Base-by-base conservation (phyloP, 92 coral and sea anemone genomes). In the Chrysogorgia sp. region DNA sequence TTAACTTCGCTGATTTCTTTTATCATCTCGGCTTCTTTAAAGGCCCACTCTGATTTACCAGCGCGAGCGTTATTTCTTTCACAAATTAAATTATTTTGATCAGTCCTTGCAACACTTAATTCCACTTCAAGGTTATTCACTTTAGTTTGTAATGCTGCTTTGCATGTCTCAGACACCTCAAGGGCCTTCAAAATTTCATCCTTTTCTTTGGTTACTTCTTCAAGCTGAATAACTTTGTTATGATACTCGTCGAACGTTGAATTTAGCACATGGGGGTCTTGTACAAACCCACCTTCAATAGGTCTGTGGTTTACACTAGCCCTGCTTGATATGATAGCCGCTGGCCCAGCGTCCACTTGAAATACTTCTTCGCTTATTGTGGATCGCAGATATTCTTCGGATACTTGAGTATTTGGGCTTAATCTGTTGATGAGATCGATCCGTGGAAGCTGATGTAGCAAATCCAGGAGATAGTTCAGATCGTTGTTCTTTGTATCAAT, bases 1-100 rank as follows among this genome's bases (percentile, higher is more conserved):
- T 72, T 72, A 31, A 72, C 30, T 26, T 72, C 79, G 34, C 52
- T 72, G 0, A 72, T 25, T 52, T 72, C 79, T 20, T 34, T 56
- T 19, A 13, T 32, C 29, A 43, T 4, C 35, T 72, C 63, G 23
- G 49, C 55, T n/a, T 53, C 79, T 53, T 20, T 33, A 55, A 72
- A 72, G 13, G 55, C 79, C 53, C 1, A 53, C 41, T 72, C 79
- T 8, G 79, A 52, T 41, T 72, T 72, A 0, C 52, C 65, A 50
- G 63, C 79, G 1, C 53, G 29, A 0, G 79, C 79, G 35, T 41
- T 72, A 26, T 72, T 72, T 26, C 79, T 29, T 72, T 72, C 65
- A 9, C 79, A 20, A n/a, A 72, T 72, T 32, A 72, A 31, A 35
- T 72, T 56, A 34, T 72, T 72, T 20, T 72, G 79, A 7, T 55